Conservation (phyloP, 2,113 vertebrate genomes). For the Pelodiscus sinensis region DNA sequence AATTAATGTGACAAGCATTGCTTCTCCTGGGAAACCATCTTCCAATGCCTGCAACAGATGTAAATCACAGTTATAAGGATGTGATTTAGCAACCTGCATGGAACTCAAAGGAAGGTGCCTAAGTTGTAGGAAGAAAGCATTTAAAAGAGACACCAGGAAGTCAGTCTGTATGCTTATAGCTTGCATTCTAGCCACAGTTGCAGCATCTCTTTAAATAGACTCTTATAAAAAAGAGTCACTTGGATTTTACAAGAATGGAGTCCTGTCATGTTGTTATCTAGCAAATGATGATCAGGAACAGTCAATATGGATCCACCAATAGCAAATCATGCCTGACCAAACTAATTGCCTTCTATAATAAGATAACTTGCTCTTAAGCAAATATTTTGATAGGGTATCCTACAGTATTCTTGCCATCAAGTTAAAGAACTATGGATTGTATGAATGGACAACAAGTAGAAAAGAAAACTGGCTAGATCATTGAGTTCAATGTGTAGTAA, state of each 20-base stretch:
- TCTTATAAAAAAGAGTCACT: not conserved
- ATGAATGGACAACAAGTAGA: too few relatives aligned
- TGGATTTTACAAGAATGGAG: constrained; percentile 20
- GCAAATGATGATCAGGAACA: not conserved
- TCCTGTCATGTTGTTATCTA: constrained; percentile 22
- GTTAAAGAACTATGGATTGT: too few relatives aligned
- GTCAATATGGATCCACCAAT: too few relatives aligned
- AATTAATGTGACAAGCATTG: not conserved
- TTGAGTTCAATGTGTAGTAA: too few relatives aligned
- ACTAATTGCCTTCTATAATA: too few relatives aligned
- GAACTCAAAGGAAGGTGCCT: not conserved
- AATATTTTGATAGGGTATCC: too few relatives aligned
- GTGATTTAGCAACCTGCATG: not conserved
- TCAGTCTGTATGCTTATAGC: not conserved
- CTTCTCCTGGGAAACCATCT: not conserved
- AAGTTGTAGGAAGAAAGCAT: not conserved
- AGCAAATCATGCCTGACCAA: too few relatives aligned
- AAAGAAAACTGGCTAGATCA: too few relatives aligned
- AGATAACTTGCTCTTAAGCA: too few relatives aligned
- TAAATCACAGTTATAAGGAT: not conserved
- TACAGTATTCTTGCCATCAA: too few relatives aligned
- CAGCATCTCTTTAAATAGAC: not conserved
- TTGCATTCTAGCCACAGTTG: not conserved
- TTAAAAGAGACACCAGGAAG: not conserved
- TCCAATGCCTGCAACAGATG: not conserved